phyloP scores from a whole-genome alignment of 2,888 invertebrate species.

The Macrosiphum euphorbiae region DNA sequence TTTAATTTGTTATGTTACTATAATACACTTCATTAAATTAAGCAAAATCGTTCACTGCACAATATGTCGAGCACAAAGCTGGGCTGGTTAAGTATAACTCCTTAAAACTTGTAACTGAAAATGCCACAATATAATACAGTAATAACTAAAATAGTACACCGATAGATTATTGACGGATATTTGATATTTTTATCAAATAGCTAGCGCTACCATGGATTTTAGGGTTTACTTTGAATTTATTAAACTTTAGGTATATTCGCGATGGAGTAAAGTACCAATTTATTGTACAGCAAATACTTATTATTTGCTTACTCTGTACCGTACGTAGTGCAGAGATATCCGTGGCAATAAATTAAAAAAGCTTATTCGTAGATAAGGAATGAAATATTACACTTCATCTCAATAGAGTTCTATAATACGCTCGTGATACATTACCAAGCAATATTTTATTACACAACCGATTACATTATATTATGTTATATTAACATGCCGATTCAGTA shows the following conservation, averaged over 20 bases:
- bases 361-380: conserved; percentile 20
- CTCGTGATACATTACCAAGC: not conserved
- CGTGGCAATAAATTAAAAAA: conserved; percentile 4
- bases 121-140: not conserved
- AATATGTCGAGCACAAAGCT: not conserved
- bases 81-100: not conserved
- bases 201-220: not conserved
- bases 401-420: not conserved
- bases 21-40: no score
- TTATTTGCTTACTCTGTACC: not conserved
- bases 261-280: not conserved
- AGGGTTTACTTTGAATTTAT: not conserved
- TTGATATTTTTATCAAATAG: not conserved
- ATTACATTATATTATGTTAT: not conserved
- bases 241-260: not conserved
- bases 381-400: conserved; percentile 11
- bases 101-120: not conserved
- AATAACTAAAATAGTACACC: not conserved
- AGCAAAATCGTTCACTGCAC: no score
- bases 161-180: not conserved
- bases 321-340: not conserved
- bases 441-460: not conserved
- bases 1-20: not conserved
- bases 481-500: not conserved
- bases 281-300: not conserved